Conservation (phyloP, 2,888 invertebrate species). For the Salticus scenicus region DNA sequence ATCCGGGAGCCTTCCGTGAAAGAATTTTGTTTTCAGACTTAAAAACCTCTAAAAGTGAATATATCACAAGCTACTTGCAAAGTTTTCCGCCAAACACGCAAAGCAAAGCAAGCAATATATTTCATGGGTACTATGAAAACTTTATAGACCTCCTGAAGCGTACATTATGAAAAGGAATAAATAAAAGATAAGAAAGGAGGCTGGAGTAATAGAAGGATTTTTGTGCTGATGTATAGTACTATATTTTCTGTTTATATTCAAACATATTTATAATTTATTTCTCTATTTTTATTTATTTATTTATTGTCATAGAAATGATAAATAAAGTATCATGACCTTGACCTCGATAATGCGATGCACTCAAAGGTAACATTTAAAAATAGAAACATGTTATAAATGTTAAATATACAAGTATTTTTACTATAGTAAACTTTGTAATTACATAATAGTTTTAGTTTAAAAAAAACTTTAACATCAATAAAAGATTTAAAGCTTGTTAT, state of each 20-base stretch:
- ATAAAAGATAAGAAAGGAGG: background rate
- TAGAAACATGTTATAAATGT: too few relatives aligned
- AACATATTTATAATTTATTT: too few relatives aligned
- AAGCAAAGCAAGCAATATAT: constrained; percentile 10
- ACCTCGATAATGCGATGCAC: background rate
- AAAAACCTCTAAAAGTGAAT: constrained; percentile 8
- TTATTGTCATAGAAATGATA: too few relatives aligned
- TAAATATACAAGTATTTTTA: too few relatives aligned
- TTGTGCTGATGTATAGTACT: background rate
- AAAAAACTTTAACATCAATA: too few relatives aligned
- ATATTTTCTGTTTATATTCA: background rate
- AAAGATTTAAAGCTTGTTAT: too few relatives aligned
- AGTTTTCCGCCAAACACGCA: constrained; percentile 3
- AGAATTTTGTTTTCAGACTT: background rate
- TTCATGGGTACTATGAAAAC: constrained; percentile 12
- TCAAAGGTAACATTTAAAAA: too few relatives aligned
- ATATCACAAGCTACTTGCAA: background rate
- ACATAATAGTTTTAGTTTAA: too few relatives aligned
- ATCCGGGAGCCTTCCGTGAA: background rate
- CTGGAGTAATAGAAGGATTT: background rate
- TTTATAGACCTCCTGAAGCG: background rate
- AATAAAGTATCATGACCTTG: too few relatives aligned
- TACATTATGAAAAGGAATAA: constrained; percentile 2
- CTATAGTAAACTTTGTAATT: too few relatives aligned
- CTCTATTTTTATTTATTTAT: too few relatives aligned